Percentiles rank a stretch among this genome's conserved stretches.
Conservation (phyloP, 1,140 invertebrate genomes). For the Lanistes nyassanus region DNA sequence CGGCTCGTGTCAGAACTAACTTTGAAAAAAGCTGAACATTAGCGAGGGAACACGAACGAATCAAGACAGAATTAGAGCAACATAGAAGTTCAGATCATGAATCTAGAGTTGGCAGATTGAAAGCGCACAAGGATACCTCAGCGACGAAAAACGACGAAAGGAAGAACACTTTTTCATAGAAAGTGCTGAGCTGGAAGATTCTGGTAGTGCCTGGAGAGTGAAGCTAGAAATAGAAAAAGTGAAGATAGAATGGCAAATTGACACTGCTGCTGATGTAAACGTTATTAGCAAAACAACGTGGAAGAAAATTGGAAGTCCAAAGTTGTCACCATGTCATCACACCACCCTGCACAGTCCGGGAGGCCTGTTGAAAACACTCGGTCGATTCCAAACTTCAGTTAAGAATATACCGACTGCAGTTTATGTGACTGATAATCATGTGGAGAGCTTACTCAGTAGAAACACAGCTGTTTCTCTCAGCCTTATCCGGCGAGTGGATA, state of each 20-base stretch:
- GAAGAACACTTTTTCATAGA: too few relatives aligned
- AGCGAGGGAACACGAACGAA: too few relatives aligned
- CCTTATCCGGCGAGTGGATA: not conserved
- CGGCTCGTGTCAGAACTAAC: too few relatives aligned
- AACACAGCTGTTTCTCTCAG: not conserved
- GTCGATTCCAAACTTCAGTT: not conserved
- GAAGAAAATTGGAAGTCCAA: not conserved
- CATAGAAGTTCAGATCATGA: too few relatives aligned
- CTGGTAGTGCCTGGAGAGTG: too few relatives aligned
- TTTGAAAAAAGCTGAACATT: too few relatives aligned
- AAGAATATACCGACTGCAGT: not conserved
- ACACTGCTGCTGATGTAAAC: slow-evolving; percentile 3
- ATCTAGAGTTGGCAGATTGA: too few relatives aligned
- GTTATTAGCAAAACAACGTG: not conserved
- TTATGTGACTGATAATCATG: not conserved
- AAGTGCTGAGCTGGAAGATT: too few relatives aligned
- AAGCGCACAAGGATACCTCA: too few relatives aligned
- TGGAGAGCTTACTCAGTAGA: not conserved
- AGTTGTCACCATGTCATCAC: too few relatives aligned
- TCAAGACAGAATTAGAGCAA: too few relatives aligned
- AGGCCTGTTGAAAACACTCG: not conserved
- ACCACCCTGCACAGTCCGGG: not conserved
- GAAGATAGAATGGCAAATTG: not conserved
- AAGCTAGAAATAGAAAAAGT: not conserved
- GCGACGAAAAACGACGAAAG: too few relatives aligned